phyloP scores from a whole-genome alignment of 2,113 vertebrate genomes.

The Nymphicus hollandicus region DNA sequence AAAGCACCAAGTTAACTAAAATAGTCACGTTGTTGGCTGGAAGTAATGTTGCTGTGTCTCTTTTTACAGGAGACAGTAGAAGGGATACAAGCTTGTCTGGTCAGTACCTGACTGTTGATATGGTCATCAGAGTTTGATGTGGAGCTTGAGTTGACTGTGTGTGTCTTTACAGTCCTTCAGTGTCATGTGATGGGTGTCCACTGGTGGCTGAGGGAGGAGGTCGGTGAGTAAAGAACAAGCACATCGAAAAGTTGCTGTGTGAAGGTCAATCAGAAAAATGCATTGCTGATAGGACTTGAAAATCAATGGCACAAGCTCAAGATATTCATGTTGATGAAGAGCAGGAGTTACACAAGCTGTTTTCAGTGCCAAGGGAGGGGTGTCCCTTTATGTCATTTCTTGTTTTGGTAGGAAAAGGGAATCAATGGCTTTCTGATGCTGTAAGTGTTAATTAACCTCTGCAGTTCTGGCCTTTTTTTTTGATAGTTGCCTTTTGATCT shows the following conservation, averaged over 20 bases:
- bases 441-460: background rate
- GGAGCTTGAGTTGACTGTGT: background rate
- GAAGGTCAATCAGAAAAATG: background rate
- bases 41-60: background rate
- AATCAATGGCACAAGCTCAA: background rate
- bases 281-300: background rate
- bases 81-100: background rate
- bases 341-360: background rate
- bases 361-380: background rate
- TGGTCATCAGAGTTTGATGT: background rate
- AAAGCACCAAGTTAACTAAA: background rate
- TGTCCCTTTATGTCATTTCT: background rate
- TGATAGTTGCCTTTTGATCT: background rate
- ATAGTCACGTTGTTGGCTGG: background rate
- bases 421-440: background rate
- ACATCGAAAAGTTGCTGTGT: background rate
- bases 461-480: background rate
- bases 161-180: background rate
- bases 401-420: background rate
- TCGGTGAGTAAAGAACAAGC: accelerated
- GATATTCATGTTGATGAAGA: background rate
- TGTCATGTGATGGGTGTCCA: background rate
- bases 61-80: background rate
- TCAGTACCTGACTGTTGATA: background rate
- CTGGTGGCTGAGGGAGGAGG: background rate